Percentiles rank a stretch among this genome's conserved stretches.
These are phyloP conservation scores for Drosophila micromelanica DNA, from an alignment of 1,140 invertebrate species.

Conservation along the genomic window DNA sequence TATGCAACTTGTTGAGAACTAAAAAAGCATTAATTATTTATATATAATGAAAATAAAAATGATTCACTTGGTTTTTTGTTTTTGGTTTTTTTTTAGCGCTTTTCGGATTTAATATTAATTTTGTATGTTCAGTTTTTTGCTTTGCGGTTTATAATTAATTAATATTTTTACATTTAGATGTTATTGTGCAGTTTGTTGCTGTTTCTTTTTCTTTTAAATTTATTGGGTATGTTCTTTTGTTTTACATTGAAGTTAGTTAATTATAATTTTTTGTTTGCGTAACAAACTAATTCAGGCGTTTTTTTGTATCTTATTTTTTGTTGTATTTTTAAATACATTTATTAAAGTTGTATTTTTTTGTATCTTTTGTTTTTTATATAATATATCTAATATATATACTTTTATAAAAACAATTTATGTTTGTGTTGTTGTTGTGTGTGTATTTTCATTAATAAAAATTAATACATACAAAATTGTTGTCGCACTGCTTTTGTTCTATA, in stretches of 20 bases:
- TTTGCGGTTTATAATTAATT: slow-evolving; percentile 65
- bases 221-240: slow-evolving; percentile 35
- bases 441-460: slow-evolving; percentile 57
- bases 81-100: slow-evolving; percentile 48
- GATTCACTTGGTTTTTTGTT: slow-evolving; percentile 38
- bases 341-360: slow-evolving; percentile 46
- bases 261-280: slow-evolving; percentile 61
- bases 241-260: slow-evolving; percentile 55
- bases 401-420: slow-evolving; percentile 76
- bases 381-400: slow-evolving; percentile 62
- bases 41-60: slow-evolving; percentile 81
- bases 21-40: slow-evolving; percentile 84
- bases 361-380: slow-evolving; percentile 28
- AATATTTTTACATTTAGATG: slow-evolving; percentile 76
- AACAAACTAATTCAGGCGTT: slow-evolving; percentile 81
- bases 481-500: slow-evolving; percentile 53
- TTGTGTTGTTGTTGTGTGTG: too few species aligned
- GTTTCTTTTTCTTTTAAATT: slow-evolving; percentile 41
- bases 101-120: slow-evolving; percentile 52
- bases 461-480: slow-evolving; percentile 80
- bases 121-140: slow-evolving; percentile 53
- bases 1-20: slow-evolving; percentile 80
- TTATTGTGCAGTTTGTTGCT: slow-evolving; percentile 79
- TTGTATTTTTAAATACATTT: slow-evolving; percentile 55
- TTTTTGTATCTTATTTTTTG: slow-evolving; percentile 66